Evolutionary conservation across 2,888 invertebrate genomes (phyloP), one percentile per base, ranked within the genome.

Genomic region (Sminthurinus aureus): DNA sequence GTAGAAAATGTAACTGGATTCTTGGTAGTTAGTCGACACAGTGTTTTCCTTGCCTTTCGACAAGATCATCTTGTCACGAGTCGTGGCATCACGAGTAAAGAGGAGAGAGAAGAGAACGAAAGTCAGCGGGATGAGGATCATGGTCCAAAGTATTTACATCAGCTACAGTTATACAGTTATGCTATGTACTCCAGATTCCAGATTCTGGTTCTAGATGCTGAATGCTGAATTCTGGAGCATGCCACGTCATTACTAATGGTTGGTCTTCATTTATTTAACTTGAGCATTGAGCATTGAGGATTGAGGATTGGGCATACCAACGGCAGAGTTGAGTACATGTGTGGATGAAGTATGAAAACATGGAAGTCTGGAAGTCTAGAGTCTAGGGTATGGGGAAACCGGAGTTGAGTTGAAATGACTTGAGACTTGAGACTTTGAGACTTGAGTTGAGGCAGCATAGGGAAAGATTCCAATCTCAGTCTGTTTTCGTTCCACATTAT

Each of bases 61-160:
- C 81, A 81, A 84, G 79, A 84, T 84, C 81, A 76, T 81, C 81
- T 81, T 77, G 81, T 81, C 84, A 84, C 81, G 84, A 84, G 81
- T 84, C 81, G 26, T 26, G 66, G 75, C 79, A 80, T 79, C 64
- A 80, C 67, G 24, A 71, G 76, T 71, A 69, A 38, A 58, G 38
- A 38, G 20, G 69, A 69, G 71, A 71, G 71, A 71, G 24, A 71
- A 38, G 38, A 4, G 6, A n/a, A n/a, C n/a, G 24, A 71, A 12
- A 71, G 71, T 69, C 71, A 71, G 71, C 71, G 24, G 22, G 71
- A 71, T 24, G 22, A 22, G 24, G 4, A 58, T 58, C 58, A 58
- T 13, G 52, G 52, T 52, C 52, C 13, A 52, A n/a, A n/a, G n/a
- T n/a, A n/a, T n/a, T n/a, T n/a, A n/a, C n/a, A n/a, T n/a, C n/a